Base-by-base conservation (phyloP, 2,113 vertebrate species). In the Heterochromis multidens region DNA sequence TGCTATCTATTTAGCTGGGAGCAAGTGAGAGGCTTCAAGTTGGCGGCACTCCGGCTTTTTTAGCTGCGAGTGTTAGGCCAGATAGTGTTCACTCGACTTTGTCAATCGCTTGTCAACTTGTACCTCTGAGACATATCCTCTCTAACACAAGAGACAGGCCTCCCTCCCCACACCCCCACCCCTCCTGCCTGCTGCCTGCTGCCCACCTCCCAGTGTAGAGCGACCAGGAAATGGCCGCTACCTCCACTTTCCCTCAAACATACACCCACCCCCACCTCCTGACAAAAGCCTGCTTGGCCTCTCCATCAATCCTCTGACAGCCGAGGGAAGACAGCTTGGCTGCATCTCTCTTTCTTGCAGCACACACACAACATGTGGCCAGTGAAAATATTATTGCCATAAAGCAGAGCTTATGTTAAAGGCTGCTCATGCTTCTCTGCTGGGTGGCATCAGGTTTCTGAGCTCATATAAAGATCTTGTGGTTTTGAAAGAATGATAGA, bases 91-190 rank as follows among this genome's bases (percentile, higher is more conserved):
- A 92, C 91, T 96, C 94, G 57, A 90, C 94, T 96, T 93, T 94
- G 95, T 96, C 95, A 95, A 94, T 95, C 90, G 87, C 82, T 93
- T 95, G 95, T 96, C 96, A 96, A 93, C 92, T 93, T 92, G 89
- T 96, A 93, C 94, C 95, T 96, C 87, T 93, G 91, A 95, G 96
- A 96, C 95, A 96, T 95, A 84, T 94, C 91, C 90, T 93, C 87
- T 80, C 72, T 88, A 88, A 88, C 81, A 43, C 82, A 88, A 89
- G 91, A 94, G 93, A 94, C 94, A 94, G 85, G 35, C 76, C 25
- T 5, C 29, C 61, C 54, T 43, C 49, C 58, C 54, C 61, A 57
- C 23, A 23, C 80, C 5, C 54, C 79, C 74, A 14, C 56, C 37
- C 35, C 82, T 40, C 35, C 58, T 6, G 49, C 56, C 21, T 46